Conservation (phyloP, 2,797 vertebrate genomes). For the Allobates femoralis region DNA sequence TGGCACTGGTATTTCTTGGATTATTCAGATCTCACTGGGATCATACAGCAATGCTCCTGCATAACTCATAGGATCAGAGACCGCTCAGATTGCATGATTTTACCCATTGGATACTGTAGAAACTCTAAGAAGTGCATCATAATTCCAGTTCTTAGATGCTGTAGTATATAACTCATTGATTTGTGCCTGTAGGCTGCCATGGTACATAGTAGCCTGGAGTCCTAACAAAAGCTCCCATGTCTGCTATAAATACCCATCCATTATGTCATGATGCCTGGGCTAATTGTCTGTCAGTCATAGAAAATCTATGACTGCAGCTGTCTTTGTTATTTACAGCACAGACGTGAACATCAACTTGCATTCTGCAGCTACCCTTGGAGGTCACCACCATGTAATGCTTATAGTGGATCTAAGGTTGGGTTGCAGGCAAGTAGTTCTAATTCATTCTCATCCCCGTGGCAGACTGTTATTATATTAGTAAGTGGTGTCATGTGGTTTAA, state of each 20-base stretch:
- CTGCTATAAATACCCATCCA: no score
- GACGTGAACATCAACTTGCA: neutral
- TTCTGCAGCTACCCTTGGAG: neutral
- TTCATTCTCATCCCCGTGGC: neutral
- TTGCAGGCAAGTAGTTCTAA: neutral
- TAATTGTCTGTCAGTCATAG: no score
- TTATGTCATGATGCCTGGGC: no score
- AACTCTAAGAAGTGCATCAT: no score
- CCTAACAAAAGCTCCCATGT: no score
- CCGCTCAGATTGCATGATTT: neutral
- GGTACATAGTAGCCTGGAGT: no score
- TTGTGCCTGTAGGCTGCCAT: no score
- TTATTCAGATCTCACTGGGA: neutral
- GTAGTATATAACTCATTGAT: no score
- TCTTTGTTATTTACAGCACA: neutral
- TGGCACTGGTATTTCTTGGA: neutral
- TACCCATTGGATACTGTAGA: no score
- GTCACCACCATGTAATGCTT: neutral
- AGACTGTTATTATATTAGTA: neutral
- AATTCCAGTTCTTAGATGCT: no score
- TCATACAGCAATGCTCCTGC: neutral
- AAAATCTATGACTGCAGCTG: neutral
- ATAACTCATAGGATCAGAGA: neutral
- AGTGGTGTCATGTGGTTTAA: constrained; percentile 14
- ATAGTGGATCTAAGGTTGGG: neutral